A percentile compares a stretch with the other conserved stretches of the same genome.
phyloP scores from a whole-genome alignment of 2,113 vertebrate genomes.

The Chaetodon trifascialis region DNA sequence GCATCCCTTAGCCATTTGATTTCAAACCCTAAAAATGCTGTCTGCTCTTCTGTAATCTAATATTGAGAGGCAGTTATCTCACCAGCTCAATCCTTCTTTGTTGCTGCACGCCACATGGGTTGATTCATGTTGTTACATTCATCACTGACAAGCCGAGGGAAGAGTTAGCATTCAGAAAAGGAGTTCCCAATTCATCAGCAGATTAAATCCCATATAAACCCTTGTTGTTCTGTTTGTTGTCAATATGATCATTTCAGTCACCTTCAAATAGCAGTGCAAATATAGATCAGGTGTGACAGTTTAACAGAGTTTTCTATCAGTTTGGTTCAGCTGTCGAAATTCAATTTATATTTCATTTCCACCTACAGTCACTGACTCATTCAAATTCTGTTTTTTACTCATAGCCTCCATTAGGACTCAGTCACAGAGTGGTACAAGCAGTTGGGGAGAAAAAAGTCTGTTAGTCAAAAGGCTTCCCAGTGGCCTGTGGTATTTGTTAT shows the following conservation, averaged over 20 bases:
- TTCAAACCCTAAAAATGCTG: neutral
- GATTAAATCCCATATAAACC: slow-evolving; percentile 37
- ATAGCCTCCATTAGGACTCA: slow-evolving; percentile 31
- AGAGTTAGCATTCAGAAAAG: slow-evolving; percentile 56
- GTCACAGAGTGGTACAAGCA: neutral
- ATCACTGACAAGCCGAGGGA: slow-evolving; percentile 43
- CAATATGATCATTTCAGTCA: slow-evolving; percentile 24
- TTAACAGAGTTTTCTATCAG: neutral
- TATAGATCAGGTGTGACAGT: slow-evolving; percentile 13
- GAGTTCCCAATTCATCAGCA: slow-evolving; percentile 41
- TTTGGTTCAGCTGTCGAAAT: neutral
- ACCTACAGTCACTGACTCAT: neutral
- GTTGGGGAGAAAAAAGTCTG: neutral
- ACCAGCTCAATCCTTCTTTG: slow-evolving; percentile 12
- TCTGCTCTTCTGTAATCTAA: slow-evolving; percentile 25
- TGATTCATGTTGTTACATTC: slow-evolving; percentile 33
- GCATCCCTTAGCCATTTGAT: neutral
- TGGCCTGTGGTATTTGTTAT: neutral
- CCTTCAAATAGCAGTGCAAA: slow-evolving; percentile 36
- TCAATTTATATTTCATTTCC: neutral
- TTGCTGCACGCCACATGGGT: slow-evolving; percentile 12
- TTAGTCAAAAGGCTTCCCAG: neutral
- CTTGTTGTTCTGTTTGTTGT: slow-evolving; percentile 8
- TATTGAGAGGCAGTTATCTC: slow-evolving; percentile 26
- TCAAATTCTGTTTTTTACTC: neutral